Conservation (phyloP, 2,888 invertebrate species). For the Dione juno region DNA sequence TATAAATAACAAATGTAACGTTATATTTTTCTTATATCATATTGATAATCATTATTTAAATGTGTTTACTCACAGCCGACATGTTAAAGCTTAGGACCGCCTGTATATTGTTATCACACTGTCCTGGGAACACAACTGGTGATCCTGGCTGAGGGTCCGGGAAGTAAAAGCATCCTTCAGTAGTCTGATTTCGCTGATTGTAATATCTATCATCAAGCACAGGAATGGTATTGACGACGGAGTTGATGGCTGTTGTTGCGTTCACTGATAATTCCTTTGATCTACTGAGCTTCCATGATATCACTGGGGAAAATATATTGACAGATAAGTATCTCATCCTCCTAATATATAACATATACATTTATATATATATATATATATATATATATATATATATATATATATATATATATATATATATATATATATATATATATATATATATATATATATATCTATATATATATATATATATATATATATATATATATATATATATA, state of each 20-base stretch:
- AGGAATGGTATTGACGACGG: constrained; percentile 49
- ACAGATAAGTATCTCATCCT: too few relatives aligned
- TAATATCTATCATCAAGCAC: constrained; percentile 59
- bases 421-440: too few relatives aligned
- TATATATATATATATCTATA: too few relatives aligned
- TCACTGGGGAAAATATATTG: constrained; percentile 20
- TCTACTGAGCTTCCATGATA: constrained; percentile 58
- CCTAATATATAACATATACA: too few relatives aligned
- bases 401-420: too few relatives aligned
- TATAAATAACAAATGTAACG: too few relatives aligned
- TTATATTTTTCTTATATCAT: too few relatives aligned
- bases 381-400: too few relatives aligned
- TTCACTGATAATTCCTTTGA: constrained; percentile 48
- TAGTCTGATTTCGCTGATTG: constrained; percentile 50
- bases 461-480: too few relatives aligned
- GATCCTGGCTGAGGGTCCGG: constrained; percentile 54
- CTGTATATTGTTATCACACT: constrained; percentile 53
- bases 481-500: too few relatives aligned
- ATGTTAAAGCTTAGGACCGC: constrained; percentile 49
- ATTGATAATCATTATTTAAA: neutral
- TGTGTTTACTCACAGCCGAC: constrained; percentile 33
- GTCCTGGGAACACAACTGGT: constrained; percentile 58
- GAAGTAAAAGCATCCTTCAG: constrained; percentile 59
- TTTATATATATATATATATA: neutral
- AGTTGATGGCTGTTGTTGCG: constrained; percentile 52